Percentiles rank a stretch among this genome's conserved stretches.
These are phyloP conservation scores for fruit fly (Drosophila melanogaster) DNA, from an alignment of 1,140 invertebrate species.

Conservation along the genomic window DNA sequence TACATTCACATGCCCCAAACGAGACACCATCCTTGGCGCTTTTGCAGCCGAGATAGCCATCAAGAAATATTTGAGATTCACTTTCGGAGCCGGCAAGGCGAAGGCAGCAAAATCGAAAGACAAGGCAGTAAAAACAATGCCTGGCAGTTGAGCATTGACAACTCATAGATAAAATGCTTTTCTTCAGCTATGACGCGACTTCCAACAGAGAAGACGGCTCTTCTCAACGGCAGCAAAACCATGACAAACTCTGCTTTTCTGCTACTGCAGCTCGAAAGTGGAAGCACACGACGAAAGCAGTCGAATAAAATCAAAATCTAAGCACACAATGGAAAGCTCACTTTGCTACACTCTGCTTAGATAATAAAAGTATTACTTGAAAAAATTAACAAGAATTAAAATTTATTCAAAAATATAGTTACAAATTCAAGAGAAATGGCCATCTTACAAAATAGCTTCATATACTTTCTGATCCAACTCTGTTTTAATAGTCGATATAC, in stretches of 20 bases:
- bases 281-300: constrained; percentile 27
- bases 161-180: constrained; percentile 73
- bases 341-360: not conserved
- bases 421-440: too few species aligned
- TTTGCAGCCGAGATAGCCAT: constrained; percentile 40
- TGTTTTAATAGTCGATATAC: not conserved
- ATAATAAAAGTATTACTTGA: too few species aligned
- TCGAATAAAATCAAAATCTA: constrained; percentile 17
- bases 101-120: constrained; percentile 39
- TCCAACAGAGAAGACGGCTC: constrained; percentile 44
- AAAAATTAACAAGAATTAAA: too few species aligned
- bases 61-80: constrained; percentile 78
- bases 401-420: too few species aligned
- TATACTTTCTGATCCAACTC: not conserved
- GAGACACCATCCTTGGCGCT: constrained; percentile 43
- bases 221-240: constrained; percentile 55
- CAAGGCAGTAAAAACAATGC: constrained; percentile 54
- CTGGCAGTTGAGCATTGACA: constrained; percentile 40
- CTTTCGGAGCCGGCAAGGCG: constrained; percentile 51
- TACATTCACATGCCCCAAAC: constrained; percentile 10
- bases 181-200: constrained; percentile 56
- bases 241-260: constrained; percentile 35
- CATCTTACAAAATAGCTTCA: too few species aligned
- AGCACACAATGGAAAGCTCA: not conserved
- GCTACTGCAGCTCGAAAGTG: constrained; percentile 50